Evolutionary conservation across 2,797 vertebrate genomes (phyloP).

Genomic region (Setipinna tenuifilis): DNA sequence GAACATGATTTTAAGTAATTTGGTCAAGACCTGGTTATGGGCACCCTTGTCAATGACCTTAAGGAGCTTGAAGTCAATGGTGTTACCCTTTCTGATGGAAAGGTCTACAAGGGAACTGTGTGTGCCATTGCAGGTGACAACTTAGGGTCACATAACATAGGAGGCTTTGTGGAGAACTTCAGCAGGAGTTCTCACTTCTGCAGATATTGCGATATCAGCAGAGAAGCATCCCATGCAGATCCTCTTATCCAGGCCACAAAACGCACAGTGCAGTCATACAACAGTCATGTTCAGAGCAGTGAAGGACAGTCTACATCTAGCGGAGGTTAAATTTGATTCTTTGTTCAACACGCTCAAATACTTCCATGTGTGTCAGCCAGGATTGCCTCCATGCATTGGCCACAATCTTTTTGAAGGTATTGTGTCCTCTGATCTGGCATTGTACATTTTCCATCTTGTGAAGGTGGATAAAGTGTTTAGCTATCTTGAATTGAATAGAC

Average conservation of each 20-base stretch:
- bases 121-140: too few species aligned
- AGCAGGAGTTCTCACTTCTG: conserved; percentile 28
- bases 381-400: conserved; percentile 28
- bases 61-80: neutral
- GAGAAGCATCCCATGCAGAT: neutral
- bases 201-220: conserved; percentile 28
- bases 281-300: too few species aligned
- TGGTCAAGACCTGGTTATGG: neutral
- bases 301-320: too few species aligned
- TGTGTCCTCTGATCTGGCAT: neutral
- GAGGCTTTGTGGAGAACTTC: conserved; percentile 34
- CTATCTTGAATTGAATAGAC: neutral
- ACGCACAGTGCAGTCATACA: too few species aligned
- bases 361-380: conserved; percentile 28
- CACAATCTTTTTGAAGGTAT: conserved; percentile 31
- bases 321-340: conserved; percentile 7
- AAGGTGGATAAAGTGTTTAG: neutral
- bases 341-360: conserved; percentile 9
- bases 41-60: neutral
- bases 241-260: neutral
- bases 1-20: neutral
- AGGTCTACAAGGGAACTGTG: too few species aligned
- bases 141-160: conserved; percentile 29
- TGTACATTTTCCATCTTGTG: neutral
- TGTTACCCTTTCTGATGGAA: too few species aligned